These are phyloP conservation scores for Epizoanthus fatuus DNA, from an alignment of 92 coral and sea anemone species.

Conservation along the genomic window DNA sequence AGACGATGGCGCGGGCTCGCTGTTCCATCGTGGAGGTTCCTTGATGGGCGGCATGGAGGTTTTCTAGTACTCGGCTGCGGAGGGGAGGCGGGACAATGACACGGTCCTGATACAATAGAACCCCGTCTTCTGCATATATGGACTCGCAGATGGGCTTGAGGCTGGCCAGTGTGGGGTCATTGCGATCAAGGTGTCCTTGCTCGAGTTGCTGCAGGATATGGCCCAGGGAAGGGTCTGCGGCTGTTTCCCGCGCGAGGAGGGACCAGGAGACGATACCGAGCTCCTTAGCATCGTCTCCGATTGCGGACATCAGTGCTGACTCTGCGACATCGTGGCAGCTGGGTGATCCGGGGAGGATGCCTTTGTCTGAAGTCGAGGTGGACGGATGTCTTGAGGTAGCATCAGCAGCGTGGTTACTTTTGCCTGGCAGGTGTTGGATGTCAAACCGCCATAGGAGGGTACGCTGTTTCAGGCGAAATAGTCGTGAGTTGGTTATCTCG, in stretches of 20 bases:
- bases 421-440: slow-evolving; percentile 53
- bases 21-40: slow-evolving; percentile 75
- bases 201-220: slow-evolving; percentile 37
- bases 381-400: slow-evolving; percentile 54
- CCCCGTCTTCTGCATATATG: slow-evolving; percentile 62
- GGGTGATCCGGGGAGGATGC: neutral
- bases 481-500: slow-evolving; percentile 31
- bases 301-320: slow-evolving; percentile 51
- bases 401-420: slow-evolving; percentile 15
- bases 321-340: neutral
- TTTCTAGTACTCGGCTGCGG: slow-evolving; percentile 51
- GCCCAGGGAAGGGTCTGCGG: slow-evolving; percentile 33
- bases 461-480: slow-evolving; percentile 49
- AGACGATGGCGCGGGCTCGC: neutral
- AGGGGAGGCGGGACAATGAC: slow-evolving; percentile 71
- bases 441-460: too few species aligned
- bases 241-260: slow-evolving; percentile 56
- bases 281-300: slow-evolving; percentile 41
- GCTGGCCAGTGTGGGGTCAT: slow-evolving; percentile 12
- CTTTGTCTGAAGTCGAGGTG: neutral
- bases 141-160: slow-evolving; percentile 61
- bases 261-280: slow-evolving; percentile 53
- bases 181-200: slow-evolving; percentile 23
- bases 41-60: slow-evolving; percentile 73
- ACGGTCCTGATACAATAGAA: slow-evolving; percentile 70